Evolutionary conservation across 2,113 vertebrate species (phyloP), one percentile per base, ranked within the genome.

Genomic region (Gadus chalcogrammus): DNA sequence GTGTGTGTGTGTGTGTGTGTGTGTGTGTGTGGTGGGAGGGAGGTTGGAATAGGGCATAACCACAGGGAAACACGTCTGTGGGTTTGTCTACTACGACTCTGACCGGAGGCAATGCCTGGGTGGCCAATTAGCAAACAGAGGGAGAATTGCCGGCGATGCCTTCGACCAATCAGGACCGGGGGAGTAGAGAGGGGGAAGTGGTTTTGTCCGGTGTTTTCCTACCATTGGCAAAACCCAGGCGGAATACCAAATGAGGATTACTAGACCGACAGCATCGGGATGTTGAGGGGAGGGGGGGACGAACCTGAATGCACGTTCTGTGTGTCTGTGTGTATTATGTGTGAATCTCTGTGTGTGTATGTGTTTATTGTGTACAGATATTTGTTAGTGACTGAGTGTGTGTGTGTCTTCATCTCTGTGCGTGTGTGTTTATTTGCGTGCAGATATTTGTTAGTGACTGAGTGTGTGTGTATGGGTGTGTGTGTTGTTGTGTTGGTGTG

Each of bases 71-170:
- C 42, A 9, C 42, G 7, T 48, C 42, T 9, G 42, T 13, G 42
- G 2, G 42, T 13, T 48, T 9, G 8, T 48, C 42, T 48, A 9
- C 6, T 35, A 48, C 42, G 8, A 48, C 42, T 13, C 42, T 13
- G 42, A 48, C 42, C 42, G 11, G 42, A 90, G 84, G 87, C 82
- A 88, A 90, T 81, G 85, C 90, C 85, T 93, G 92, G 91, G 92
- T 92, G 90, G 92, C 91, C 92, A 93, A 92, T 92, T 92, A 93
- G 88, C 86, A 83, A 87, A 85, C 84, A 82, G 81, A 48, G 73
- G 82, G 80, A 88, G 77, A 90, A 92, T 87, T 85, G 81, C 81
- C 77, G 79, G 75, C 71, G 42, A 72, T 86, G 85, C 89, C 83
- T 85, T 88, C 79, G 71, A 84, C 87, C 84, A 83, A 91, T 88